A percentile compares a stretch with the other conserved stretches of the same genome.
Evolutionary conservation across 2,113 vertebrate species (phyloP).

Genomic region (Ceyx margarethae): DNA sequence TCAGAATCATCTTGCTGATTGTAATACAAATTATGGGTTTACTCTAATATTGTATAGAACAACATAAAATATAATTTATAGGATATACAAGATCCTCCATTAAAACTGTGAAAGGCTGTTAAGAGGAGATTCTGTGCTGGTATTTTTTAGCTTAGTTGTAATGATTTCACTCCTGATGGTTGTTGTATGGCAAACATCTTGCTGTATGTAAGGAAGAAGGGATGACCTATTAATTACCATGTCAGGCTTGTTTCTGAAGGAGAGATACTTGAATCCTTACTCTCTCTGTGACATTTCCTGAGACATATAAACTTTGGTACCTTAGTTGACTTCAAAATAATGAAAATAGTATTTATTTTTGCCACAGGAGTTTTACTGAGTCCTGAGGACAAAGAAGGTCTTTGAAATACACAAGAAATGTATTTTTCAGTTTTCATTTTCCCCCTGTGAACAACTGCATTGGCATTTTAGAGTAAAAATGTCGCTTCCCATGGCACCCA

Average conservation of each 20-base stretch:
- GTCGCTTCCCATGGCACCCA: not conserved
- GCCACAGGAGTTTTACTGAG: not conserved
- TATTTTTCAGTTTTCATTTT: not conserved
- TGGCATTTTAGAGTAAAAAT: not conserved
- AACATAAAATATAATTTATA: not conserved
- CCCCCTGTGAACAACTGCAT: not conserved
- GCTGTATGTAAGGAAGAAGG: not conserved
- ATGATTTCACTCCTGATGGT: not conserved
- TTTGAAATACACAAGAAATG: not conserved
- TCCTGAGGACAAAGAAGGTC: not conserved
- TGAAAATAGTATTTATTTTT: not conserved
- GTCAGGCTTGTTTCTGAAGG: not conserved
- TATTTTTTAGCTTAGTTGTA: not conserved
- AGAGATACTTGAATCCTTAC: not conserved
- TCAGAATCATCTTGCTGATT: not conserved
- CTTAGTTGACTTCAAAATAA: not conserved
- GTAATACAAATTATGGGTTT: not conserved
- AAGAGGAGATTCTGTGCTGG: not conserved
- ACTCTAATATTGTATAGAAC: not conserved
- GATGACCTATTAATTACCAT: not conserved
- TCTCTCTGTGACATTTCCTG: not conserved
- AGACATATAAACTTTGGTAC: not conserved
- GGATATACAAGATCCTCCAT: not conserved
- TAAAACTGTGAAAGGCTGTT: not conserved
- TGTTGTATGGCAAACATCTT: not conserved